Evolutionary conservation across 1,140 invertebrate genomes (phyloP).

Genomic region (Stratiolaelaps scimitus): DNA sequence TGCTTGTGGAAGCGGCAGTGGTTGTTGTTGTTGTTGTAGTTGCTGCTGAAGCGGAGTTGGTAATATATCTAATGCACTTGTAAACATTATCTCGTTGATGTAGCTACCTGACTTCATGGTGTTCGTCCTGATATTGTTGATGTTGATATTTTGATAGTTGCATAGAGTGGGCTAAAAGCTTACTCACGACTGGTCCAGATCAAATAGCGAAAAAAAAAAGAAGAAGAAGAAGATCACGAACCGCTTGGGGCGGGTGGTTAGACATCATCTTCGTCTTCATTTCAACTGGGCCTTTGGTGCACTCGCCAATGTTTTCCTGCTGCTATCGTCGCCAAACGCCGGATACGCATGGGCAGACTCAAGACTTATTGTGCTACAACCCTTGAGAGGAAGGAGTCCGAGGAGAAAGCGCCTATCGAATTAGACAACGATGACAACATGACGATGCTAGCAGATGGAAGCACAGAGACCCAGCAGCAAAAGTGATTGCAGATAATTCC

Average conservation of each 20-base stretch:
- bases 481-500: too few species aligned
- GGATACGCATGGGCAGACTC: not conserved
- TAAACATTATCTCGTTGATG: slow-evolving; percentile 24
- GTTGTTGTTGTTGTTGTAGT: too few species aligned
- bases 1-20: too few species aligned
- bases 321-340: not conserved
- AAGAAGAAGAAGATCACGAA: slow-evolving; percentile 16
- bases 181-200: slow-evolving; percentile 25
- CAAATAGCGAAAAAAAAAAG: too few species aligned
- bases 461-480: too few species aligned
- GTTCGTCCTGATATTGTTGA: too few species aligned
- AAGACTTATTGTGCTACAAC: not conserved
- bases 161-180: not conserved
- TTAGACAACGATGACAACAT: too few species aligned
- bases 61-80: slow-evolving; percentile 21
- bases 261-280: not conserved
- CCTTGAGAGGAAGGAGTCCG: not conserved
- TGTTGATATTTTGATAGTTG: too few species aligned
- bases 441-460: too few species aligned
- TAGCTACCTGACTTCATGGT: too few species aligned
- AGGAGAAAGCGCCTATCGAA: not conserved
- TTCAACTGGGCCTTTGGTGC: not conserved
- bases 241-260: not conserved
- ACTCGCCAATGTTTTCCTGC: not conserved
- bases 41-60: too few species aligned